These are phyloP conservation scores for Pelodytes ibericus DNA, from an alignment of 2,797 vertebrate species.

Conservation along the genomic window DNA sequence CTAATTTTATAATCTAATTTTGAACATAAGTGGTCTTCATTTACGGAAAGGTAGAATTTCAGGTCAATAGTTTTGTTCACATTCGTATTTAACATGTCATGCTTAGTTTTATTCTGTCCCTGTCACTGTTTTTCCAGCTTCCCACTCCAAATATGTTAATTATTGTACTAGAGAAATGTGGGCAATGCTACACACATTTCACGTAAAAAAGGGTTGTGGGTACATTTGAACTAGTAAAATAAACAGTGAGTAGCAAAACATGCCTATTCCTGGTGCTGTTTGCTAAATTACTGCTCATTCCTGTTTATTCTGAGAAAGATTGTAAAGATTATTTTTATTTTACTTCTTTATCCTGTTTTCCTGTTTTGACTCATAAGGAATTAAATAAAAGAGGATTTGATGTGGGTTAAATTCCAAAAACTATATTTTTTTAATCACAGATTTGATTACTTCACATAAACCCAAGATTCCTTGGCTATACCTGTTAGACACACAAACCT, in stretches of 20 bases:
- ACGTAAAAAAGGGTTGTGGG: not conserved
- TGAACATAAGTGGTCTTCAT: constrained; percentile 7
- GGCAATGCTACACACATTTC: not conserved
- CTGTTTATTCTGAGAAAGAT: not conserved
- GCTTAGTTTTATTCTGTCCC: constrained; percentile 28
- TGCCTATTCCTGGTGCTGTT: not conserved
- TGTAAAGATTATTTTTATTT: no score
- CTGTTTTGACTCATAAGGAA: no score
- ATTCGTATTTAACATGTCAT: no score
- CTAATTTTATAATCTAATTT: no score
- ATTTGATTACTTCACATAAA: no score
- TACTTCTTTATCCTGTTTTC: no score
- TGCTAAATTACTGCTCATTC: not conserved
- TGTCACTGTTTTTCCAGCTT: constrained; percentile 27
- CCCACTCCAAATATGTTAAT: constrained; percentile 14
- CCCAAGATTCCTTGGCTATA: no score
- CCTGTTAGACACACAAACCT: no score
- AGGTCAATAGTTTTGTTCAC: constrained; percentile 17
- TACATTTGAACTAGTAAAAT: not conserved
- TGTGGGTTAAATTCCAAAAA: no score
- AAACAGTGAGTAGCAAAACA: not conserved
- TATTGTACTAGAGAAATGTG: constrained; percentile 2
- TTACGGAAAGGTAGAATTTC: constrained; percentile 3
- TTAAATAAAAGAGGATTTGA: no score
- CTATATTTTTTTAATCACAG: no score